These are phyloP conservation scores for Parauchenoglanis punctatus DNA, from an alignment of 2,797 vertebrate genomes.

Conservation along the genomic window DNA sequence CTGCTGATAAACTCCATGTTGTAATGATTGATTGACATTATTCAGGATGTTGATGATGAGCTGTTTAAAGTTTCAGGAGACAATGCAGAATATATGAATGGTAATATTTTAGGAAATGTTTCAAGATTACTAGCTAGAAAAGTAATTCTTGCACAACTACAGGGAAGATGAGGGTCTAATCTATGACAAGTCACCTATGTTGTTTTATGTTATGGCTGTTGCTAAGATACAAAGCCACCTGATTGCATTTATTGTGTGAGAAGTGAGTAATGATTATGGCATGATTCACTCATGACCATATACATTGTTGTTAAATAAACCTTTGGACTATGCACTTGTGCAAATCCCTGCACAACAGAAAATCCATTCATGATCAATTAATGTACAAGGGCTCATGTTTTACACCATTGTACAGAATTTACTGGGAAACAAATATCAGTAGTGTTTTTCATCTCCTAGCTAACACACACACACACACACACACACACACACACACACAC, in stretches of 20 bases:
- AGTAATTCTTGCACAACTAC: neutral
- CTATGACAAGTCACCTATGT: neutral
- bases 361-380: neutral
- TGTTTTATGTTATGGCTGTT: constrained; percentile 15
- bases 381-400: neutral
- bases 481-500: neutral
- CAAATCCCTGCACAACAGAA: neutral
- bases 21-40: neutral
- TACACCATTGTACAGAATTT: neutral
- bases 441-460: neutral
- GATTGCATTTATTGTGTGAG: constrained; percentile 13
- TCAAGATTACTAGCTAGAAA: neutral
- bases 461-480: neutral
- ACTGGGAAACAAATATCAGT: neutral
- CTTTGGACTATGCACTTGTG: neutral
- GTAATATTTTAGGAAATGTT: neutral
- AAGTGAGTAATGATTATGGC: constrained; percentile 15
- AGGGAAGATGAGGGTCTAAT: neutral
- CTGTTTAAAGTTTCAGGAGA: neutral
- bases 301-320: neutral
- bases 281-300: neutral
- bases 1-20: neutral
- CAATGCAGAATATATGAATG: neutral
- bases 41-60: no score
- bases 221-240: neutral